phyloP scores from a whole-genome alignment of 2,113 vertebrate genomes.

The Rallus limicola region DNA sequence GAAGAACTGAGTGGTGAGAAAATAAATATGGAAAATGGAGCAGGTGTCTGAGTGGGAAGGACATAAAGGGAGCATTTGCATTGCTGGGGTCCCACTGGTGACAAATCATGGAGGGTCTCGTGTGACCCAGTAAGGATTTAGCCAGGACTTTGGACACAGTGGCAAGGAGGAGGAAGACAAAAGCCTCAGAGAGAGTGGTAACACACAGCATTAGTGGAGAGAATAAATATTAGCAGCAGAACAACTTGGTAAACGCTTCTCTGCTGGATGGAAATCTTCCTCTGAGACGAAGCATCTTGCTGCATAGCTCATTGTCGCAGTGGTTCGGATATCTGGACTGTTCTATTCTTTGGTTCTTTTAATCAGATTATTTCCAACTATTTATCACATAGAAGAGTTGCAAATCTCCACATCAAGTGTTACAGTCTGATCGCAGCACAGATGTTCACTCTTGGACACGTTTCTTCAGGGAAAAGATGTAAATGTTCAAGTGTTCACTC shows the following conservation, averaged over 20 bases:
- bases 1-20: neutral
- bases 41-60: neutral
- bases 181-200: neutral
- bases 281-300: conserved; percentile 3
- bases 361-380: neutral
- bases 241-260: neutral
- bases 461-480: conserved; percentile 66
- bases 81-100: neutral
- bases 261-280: neutral
- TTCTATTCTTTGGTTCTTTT: conserved; percentile 32
- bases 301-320: neutral
- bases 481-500: conserved; percentile 63
- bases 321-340: neutral
- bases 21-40: neutral
- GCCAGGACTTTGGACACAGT: neutral
- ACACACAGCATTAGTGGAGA: neutral
- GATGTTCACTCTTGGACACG: conserved; percentile 5
- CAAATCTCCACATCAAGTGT: neutral
- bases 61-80: neutral
- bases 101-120: neutral
- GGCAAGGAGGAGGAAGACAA: neutral
- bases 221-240: neutral
- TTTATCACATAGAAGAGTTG: neutral
- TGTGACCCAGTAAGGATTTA: neutral
- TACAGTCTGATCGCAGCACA: neutral